phyloP scores from a whole-genome alignment of 2,797 vertebrate species.

The Pelochelys cantorii region DNA sequence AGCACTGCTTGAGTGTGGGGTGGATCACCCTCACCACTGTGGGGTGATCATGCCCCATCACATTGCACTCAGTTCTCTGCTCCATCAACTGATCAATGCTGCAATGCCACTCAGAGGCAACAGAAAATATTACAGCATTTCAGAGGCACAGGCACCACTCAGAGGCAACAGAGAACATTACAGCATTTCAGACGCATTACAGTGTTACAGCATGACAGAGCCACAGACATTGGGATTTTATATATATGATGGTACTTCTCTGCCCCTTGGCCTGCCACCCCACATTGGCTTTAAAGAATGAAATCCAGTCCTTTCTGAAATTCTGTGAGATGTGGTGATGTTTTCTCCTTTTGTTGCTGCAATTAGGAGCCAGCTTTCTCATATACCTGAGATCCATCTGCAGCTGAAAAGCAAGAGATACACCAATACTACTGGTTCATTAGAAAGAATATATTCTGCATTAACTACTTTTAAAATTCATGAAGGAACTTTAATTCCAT shows the following conservation, averaged over 20 bases:
- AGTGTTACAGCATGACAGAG: no score
- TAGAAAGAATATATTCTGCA: conserved; percentile 66
- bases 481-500: conserved; percentile 77
- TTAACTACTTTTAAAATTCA: conserved; percentile 77
- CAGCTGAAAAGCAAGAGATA: conserved; percentile 40
- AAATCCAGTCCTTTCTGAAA: neutral
- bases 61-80: no score
- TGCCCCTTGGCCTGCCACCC: neutral
- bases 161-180: no score
- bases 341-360: neutral
- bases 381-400: neutral
- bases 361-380: conserved; percentile 31
- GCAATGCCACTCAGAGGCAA: no score
- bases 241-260: neutral
- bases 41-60: no score
- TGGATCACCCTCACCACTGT: no score
- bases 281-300: neutral
- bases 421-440: conserved; percentile 43
- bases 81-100: no score
- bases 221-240: neutral
- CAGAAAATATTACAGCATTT: no score
- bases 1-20: no score
- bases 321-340: neutral
- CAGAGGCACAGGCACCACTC: no score
- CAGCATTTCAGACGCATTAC: no score